These are phyloP conservation scores for Reinhardtius hippoglossoides DNA, from an alignment of 2,113 vertebrate species.

Conservation along the genomic window DNA sequence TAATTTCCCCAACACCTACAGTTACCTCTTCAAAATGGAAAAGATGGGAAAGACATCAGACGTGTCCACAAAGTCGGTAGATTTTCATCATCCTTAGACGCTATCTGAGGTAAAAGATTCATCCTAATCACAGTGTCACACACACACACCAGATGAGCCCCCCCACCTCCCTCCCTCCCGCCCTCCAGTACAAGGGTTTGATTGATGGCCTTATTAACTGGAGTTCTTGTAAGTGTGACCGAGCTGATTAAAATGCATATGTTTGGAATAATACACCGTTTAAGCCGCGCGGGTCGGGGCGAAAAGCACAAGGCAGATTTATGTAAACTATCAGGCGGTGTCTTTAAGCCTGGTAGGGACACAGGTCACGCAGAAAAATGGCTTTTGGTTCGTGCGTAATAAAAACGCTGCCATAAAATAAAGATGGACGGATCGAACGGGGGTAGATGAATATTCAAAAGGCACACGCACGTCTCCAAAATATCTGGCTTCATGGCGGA, in stretches of 20 bases:
- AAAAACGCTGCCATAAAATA: conserved; percentile 57
- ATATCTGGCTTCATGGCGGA: conserved; percentile 20
- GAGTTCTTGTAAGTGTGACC: conserved; percentile 99
- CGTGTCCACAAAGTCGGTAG: background rate
- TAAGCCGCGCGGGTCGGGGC: conserved; percentile 86
- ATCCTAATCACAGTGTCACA: background rate
- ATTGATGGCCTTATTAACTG: conserved; percentile 99
- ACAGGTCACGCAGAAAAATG: conserved; percentile 52
- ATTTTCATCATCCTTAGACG: background rate
- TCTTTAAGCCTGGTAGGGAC: conserved; percentile 68
- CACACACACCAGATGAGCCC: conserved; percentile 1
- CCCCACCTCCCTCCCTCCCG: background rate
- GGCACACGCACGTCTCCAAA: conserved; percentile 10
- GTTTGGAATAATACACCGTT: conserved; percentile 98
- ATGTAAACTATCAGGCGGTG: conserved; percentile 78
- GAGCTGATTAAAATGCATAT: conserved; percentile 99
- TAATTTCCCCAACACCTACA: background rate
- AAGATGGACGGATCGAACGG: conserved; percentile 51
- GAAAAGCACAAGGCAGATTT: conserved; percentile 77
- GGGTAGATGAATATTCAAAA: conserved; percentile 33
- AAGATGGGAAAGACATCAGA: background rate
- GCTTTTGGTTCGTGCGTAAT: conserved; percentile 53
- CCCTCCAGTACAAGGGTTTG: conserved; percentile 73
- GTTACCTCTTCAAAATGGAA: background rate
- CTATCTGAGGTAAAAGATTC: background rate